Conservation (phyloP, 2,113 vertebrate genomes). For the Mirounga angustirostris region DNA sequence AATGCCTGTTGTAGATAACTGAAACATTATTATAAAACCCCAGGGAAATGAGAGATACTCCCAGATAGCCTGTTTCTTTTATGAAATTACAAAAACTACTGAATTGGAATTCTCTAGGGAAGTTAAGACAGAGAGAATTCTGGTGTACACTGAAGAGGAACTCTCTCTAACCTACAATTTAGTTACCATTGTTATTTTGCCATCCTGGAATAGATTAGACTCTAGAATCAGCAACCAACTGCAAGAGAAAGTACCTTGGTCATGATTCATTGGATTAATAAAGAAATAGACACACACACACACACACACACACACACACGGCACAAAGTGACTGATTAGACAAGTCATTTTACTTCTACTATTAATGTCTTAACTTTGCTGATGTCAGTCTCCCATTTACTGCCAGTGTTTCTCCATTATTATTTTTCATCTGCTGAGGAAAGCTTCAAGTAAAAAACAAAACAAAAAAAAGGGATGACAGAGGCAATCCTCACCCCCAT, state of each 20-base stretch:
- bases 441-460: background rate
- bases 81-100: conserved; percentile 2
- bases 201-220: background rate
- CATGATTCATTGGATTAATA: background rate
- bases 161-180: background rate
- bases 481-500: too few relatives aligned
- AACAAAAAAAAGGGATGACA: background rate
- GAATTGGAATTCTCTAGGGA: background rate
- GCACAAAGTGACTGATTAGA: background rate
- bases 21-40: background rate
- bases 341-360: background rate
- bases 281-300: background rate
- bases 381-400: background rate
- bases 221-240: background rate
- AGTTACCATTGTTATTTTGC: background rate
- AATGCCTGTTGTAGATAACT: background rate
- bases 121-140: background rate
- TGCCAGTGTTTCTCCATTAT: background rate
- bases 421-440: conserved; percentile 4
- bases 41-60: background rate
- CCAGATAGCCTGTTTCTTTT: background rate
- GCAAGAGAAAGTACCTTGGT: background rate
- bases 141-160: background rate
- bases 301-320: too few relatives aligned
- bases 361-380: background rate